phyloP scores from a whole-genome alignment of 2,113 vertebrate species.

The Cebus imitator region DNA sequence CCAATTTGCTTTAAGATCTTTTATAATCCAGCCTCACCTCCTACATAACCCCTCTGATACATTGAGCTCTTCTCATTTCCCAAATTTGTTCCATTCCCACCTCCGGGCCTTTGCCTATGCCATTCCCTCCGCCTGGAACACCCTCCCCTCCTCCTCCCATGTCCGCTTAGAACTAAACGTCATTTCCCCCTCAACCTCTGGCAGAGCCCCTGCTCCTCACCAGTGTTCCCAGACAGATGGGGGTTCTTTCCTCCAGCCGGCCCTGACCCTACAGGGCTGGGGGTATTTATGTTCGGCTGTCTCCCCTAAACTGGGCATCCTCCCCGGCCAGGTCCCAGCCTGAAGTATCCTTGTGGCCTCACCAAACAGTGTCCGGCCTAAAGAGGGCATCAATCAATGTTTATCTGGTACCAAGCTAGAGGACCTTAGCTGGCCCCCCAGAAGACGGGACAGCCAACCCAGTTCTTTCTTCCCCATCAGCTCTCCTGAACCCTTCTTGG shows the following conservation, averaged over 20 bases:
- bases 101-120: too few relatives aligned
- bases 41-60: background rate
- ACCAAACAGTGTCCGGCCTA: background rate
- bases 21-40: background rate
- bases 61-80: background rate
- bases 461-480: background rate
- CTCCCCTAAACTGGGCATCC: background rate
- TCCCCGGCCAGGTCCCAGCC: too few relatives aligned
- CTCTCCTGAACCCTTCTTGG: background rate
- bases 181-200: background rate
- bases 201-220: background rate
- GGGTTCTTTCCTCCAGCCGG: background rate
- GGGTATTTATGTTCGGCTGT: background rate
- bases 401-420: background rate
- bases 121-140: background rate
- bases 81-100: background rate
- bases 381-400: background rate
- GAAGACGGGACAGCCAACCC: accelerated
- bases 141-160: background rate
- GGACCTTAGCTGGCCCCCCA: too few relatives aligned
- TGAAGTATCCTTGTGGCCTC: background rate
- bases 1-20: background rate
- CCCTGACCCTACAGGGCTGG: background rate
- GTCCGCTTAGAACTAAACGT: background rate
- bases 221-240: background rate